Percentiles rank a stretch among this genome's conserved stretches.
These are phyloP conservation scores for Hypomecis atomaria DNA, from an alignment of 2,888 invertebrate genomes.

Conservation along the genomic window DNA sequence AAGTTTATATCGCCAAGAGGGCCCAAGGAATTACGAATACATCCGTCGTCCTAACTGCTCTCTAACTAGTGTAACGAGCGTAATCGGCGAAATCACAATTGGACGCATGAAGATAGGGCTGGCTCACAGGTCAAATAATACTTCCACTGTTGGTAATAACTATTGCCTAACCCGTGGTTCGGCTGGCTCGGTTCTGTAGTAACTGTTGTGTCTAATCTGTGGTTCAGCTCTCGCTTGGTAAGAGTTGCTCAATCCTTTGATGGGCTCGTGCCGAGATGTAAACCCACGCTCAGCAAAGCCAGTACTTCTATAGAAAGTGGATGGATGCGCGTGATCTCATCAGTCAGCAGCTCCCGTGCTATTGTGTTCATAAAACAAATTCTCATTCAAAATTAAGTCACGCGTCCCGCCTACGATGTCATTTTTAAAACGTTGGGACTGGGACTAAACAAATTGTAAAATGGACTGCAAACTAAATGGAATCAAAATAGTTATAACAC, in stretches of 20 bases:
- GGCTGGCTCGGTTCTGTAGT: too few relatives aligned
- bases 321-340: slow-evolving; percentile 1
- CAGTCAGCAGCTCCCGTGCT: neutral
- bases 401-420: neutral
- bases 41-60: slow-evolving; percentile 30
- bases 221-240: neutral
- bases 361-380: neutral
- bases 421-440: neutral
- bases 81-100: slow-evolving; percentile 36
- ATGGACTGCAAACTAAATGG: too few relatives aligned
- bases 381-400: neutral
- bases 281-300: slow-evolving; percentile 2
- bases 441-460: too few relatives aligned
- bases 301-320: slow-evolving; percentile 5
- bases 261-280: neutral
- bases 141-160: neutral
- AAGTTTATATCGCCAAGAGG: slow-evolving; percentile 3
- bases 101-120: slow-evolving; percentile 29
- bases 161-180: too few relatives aligned
- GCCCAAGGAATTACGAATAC: slow-evolving; percentile 24
- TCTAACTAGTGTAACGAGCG: slow-evolving; percentile 38
- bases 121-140: neutral
- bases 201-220: too few relatives aligned
- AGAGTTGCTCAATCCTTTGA: slow-evolving; percentile 10
- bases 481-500: too few relatives aligned